Conservation (phyloP, 2,797 vertebrate genomes). For the Sarcophilus harrisii region DNA sequence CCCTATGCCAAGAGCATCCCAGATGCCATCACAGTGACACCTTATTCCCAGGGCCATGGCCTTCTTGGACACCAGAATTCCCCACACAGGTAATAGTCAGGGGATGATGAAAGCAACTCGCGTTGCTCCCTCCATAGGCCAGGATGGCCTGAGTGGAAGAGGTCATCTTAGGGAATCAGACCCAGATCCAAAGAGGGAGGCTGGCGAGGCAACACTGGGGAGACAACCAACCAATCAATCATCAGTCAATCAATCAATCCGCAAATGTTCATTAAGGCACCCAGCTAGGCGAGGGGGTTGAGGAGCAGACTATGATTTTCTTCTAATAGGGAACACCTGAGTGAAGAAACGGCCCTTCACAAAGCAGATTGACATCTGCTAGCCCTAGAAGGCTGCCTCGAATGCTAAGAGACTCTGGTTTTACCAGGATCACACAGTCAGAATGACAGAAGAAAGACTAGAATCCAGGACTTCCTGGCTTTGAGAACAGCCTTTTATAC, state of each 20-base stretch:
- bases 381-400: neutral
- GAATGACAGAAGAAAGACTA: neutral
- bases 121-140: neutral
- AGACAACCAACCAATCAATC: neutral
- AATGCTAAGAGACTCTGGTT: neutral
- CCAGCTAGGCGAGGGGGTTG: neutral
- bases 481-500: neutral
- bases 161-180: neutral
- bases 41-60: neutral
- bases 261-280: neutral
- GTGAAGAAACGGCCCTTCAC: neutral
- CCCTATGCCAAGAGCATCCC: slow-evolving; percentile 5
- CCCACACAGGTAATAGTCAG: neutral
- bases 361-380: neutral
- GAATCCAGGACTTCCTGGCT: neutral
- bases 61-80: neutral
- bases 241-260: neutral
- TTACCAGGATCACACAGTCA: neutral
- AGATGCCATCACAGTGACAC: neutral
- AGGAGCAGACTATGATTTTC: neutral
- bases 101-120: neutral
- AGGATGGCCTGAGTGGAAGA: neutral
- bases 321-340: neutral
- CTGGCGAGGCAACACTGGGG: neutral
- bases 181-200: neutral